These are phyloP conservation scores for Tetramorium alpestre DNA, from an alignment of 1,140 invertebrate species.

Conservation along the genomic window DNA sequence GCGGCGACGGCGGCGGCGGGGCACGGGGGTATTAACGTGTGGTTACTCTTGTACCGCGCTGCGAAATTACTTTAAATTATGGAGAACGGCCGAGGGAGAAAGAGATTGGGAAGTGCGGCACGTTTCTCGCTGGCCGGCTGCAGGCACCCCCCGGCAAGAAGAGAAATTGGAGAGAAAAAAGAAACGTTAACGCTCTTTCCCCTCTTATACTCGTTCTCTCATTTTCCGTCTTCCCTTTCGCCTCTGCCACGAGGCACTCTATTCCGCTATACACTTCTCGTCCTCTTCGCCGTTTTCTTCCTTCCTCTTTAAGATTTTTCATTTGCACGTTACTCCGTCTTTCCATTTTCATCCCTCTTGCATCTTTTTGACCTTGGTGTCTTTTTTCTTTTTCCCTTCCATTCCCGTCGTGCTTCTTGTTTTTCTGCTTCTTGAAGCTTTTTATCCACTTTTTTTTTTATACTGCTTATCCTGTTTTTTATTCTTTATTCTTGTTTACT, in stretches of 20 bases:
- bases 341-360: conserved; percentile 22
- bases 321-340: background rate
- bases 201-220: background rate
- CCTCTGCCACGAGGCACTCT: background rate
- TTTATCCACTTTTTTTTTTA: conserved; percentile 2
- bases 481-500: conserved; percentile 11
- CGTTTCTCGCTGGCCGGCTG: conserved; percentile 34
- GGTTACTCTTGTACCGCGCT: conserved; percentile 35
- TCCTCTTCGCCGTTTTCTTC: background rate
- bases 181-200: conserved; percentile 48
- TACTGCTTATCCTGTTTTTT: background rate
- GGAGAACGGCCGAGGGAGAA: conserved; percentile 32
- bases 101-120: conserved; percentile 55
- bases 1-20: background rate
- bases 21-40: conserved; percentile 39
- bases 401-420: background rate
- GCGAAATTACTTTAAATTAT: conserved; percentile 63
- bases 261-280: background rate
- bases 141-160: background rate
- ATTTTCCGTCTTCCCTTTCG: background rate
- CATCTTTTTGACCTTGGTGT: conserved; percentile 12
- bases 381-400: background rate
- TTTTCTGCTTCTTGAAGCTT: background rate
- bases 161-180: conserved; percentile 19
- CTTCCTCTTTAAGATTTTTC: background rate